Evolutionary conservation across 2,888 invertebrate genomes (phyloP).

Genomic region (Busseola fusca): DNA sequence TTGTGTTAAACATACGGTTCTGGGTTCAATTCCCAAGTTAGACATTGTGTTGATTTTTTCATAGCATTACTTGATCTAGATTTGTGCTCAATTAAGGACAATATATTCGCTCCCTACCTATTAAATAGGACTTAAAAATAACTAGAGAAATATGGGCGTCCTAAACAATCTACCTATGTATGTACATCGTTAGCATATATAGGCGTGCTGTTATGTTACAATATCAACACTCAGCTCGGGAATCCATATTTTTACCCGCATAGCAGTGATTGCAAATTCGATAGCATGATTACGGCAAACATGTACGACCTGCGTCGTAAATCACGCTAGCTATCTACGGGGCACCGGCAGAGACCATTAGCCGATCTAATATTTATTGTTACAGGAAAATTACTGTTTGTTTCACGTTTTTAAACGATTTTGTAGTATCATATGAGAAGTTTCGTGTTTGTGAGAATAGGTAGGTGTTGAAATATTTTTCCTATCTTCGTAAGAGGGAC

Average conservation of each 20-base stretch:
- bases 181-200: no score
- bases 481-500: no score
- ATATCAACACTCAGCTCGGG: neutral
- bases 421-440: neutral
- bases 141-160: neutral
- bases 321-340: conserved; percentile 53
- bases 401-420: conserved; percentile 3
- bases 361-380: conserved; percentile 57
- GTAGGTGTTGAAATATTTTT: neutral
- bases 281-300: conserved; percentile 45
- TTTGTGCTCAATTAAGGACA: neutral
- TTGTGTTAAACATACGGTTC: neutral
- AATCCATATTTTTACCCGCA: conserved; percentile 28
- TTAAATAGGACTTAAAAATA: neutral
- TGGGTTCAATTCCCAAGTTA: neutral
- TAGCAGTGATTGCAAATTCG: conserved; percentile 15
- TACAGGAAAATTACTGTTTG: conserved; percentile 19
- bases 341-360: conserved; percentile 47
- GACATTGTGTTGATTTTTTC: neutral
- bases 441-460: neutral
- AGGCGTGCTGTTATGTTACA: neutral
- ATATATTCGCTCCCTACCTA: neutral
- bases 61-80: no score
- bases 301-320: conserved; percentile 53
- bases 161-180: neutral